A percentile compares a stretch with the other conserved stretches of the same genome.
Evolutionary conservation across 1,140 invertebrate species (phyloP).

Genomic region (Macrobrachium nipponense): DNA sequence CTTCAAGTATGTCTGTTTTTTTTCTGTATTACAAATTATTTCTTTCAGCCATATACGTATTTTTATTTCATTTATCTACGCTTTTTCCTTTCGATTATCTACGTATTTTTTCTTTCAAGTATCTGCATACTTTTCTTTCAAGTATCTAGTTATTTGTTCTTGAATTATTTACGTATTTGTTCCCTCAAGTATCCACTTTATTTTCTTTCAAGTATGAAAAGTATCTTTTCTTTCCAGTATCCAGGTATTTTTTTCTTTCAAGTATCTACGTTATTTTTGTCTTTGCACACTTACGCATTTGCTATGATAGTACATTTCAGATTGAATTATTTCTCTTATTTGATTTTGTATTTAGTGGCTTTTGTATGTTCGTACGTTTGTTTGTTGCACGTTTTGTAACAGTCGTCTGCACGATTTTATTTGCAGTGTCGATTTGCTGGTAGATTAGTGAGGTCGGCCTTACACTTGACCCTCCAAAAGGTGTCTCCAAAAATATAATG

Average conservation of each 20-base stretch:
- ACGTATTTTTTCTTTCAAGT: neutral
- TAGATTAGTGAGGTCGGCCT: slow-evolving; percentile 4
- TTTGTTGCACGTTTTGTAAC: neutral
- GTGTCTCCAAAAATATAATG: slow-evolving; percentile 29
- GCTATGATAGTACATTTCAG: too few relatives aligned
- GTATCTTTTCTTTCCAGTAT: too few relatives aligned
- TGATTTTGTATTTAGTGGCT: too few relatives aligned
- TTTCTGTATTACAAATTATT: too few relatives aligned
- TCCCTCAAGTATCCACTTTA: neutral
- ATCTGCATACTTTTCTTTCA: neutral
- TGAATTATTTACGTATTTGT: neutral
- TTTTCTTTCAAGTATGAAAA: too few relatives aligned
- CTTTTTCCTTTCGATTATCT: neutral
- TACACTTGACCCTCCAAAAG: neutral
- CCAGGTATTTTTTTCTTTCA: too few relatives aligned
- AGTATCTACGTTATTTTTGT: too few relatives aligned
- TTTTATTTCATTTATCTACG: neutral
- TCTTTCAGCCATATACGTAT: neutral
- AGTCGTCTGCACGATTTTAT: neutral
- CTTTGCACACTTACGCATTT: too few relatives aligned
- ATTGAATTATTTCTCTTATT: too few relatives aligned
- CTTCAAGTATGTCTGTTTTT: neutral
- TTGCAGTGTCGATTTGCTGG: neutral
- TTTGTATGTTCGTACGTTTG: too few relatives aligned
- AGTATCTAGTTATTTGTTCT: neutral